Evolutionary conservation across 2,113 vertebrate genomes (phyloP).

Genomic region (Artemisiospiza belli): DNA sequence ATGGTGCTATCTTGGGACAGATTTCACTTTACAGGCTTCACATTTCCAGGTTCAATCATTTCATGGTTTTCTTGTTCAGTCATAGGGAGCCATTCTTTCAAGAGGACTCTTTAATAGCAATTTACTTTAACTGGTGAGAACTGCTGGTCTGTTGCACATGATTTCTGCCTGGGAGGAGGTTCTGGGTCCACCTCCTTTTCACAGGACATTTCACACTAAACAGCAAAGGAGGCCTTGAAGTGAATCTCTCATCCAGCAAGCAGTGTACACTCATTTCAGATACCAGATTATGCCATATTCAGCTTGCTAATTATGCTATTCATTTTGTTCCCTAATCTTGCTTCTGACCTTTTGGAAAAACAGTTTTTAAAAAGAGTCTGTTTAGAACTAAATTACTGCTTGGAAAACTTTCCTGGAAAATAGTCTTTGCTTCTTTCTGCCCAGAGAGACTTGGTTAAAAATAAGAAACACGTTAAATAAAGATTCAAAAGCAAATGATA

Average conservation of each 20-base stretch:
- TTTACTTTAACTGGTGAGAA: background rate
- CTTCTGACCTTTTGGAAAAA: background rate
- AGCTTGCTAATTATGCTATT: background rate
- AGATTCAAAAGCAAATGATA: background rate
- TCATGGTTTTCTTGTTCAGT: background rate
- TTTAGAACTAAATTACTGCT: background rate
- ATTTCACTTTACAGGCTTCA: background rate
- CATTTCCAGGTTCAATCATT: background rate
- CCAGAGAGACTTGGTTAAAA: background rate
- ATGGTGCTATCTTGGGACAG: background rate
- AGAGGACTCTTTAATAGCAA: no score
- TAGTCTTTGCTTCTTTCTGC: background rate
- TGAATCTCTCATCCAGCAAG: background rate
- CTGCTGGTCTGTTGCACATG: fast-evolving
- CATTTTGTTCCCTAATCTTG: background rate
- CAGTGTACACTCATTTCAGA: background rate
- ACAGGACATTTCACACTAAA: background rate
- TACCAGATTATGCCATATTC: background rate
- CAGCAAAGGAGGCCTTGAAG: background rate
- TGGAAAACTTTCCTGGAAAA: background rate
- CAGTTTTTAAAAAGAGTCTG: background rate
- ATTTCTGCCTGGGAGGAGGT: background rate
- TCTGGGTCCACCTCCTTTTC: background rate
- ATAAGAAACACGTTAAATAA: background rate
- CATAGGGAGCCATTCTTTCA: background rate